Evolutionary conservation across 2,113 vertebrate genomes (phyloP), one percentile per base, ranked within the genome.

Genomic region (Dryoscopus gambensis): DNA sequence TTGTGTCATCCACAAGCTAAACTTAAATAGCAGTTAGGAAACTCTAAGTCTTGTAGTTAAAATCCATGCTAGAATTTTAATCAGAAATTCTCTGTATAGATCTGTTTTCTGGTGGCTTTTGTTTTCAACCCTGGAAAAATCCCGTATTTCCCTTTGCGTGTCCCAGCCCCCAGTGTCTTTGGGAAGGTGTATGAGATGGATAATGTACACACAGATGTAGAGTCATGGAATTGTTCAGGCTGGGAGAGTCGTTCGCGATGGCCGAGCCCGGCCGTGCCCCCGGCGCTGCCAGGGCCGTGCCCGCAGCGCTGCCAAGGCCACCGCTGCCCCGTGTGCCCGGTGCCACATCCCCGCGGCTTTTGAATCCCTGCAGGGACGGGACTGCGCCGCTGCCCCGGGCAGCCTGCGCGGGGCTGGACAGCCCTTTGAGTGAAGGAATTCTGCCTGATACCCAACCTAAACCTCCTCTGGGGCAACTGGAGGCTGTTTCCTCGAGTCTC

Each of bases 401-500:
- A 47, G 25, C 73, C 44, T 20, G 22, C 30, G 46, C 37, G 18
- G 39, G 22, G n/a, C 39, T 6, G 7, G 17, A 10, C 87, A 53
- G 13, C 40, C 55, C 35, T 25, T 27, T 0, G 3, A 27, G n/a
- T 10, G 55, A 42, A 22, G 52, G 33, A 18, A 9, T 37, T 28
- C 9, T 13, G 18, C 33, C 15, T 5, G 0, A 6, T 16, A 33
- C 1, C 68, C 50, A 23, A 11, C 56, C 47, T 7, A 3, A 15
- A 3, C 21, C n/a, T 47, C 14, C 21, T 22, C 3, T 13, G n/a
- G 53, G 7, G 11, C 23, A 11, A 0, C 13, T 16, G 19, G 27
- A 16, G 52, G 46, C 46, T 35, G 20, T 68, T 60, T 10, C 3
- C 39, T 13, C 14, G 1, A n/a, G 78, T 31, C 13, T 21, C 19